Conservation (phyloP, 2,113 vertebrate species). For the Nerophis lumbriciformis region DNA sequence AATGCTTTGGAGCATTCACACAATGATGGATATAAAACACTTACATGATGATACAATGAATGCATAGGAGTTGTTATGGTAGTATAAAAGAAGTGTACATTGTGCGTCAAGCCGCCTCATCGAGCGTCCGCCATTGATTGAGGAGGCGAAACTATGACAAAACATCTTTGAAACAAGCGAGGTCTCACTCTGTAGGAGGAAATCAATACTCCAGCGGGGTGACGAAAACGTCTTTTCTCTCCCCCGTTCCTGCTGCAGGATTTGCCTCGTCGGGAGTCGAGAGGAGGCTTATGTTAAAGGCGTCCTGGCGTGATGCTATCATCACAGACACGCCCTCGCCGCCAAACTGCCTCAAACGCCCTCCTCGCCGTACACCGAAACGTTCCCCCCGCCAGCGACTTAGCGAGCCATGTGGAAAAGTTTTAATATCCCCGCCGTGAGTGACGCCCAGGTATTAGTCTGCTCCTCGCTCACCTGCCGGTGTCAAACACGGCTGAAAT, state of each 20-base stretch:
- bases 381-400: constrained; percentile 21
- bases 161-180: constrained; percentile 69
- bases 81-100: no score
- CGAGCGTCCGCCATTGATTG: neutral
- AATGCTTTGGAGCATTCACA: no score
- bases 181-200: constrained; percentile 62
- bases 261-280: constrained; percentile 65
- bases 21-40: no score
- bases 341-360: constrained; percentile 41
- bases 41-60: no score
- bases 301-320: constrained; percentile 68
- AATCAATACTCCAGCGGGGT: constrained; percentile 64
- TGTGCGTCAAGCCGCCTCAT: no score
- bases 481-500: constrained; percentile 1
- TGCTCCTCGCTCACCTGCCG: constrained; percentile 21
- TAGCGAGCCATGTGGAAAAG: neutral
- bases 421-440: constrained; percentile 66
- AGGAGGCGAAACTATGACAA: constrained; percentile 56
- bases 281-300: constrained; percentile 72
- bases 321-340: constrained; percentile 48
- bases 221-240: neutral
- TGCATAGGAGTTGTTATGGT: no score
- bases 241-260: constrained; percentile 47
- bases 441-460: constrained; percentile 74
- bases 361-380: neutral